These are phyloP conservation scores for Callinectes sapidus DNA, from an alignment of 2,888 invertebrate genomes.

Conservation along the genomic window DNA sequence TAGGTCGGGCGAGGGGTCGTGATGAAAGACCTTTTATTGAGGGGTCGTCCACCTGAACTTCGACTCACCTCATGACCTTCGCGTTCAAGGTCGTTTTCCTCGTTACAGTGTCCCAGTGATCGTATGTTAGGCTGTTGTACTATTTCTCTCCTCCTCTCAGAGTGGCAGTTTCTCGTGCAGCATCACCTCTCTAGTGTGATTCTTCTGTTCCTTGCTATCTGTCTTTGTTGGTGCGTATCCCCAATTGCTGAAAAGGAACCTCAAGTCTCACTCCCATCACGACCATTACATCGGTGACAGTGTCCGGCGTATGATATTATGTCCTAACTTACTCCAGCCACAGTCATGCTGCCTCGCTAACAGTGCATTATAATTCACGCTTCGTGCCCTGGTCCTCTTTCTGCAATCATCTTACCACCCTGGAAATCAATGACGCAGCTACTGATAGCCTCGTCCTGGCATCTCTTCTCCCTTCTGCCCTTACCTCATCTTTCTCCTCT, in stretches of 20 bases:
- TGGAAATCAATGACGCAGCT: conserved; percentile 12
- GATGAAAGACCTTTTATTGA: conserved; percentile 11
- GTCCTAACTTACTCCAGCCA: background rate
- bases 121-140: background rate
- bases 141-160: background rate
- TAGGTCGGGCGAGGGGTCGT: background rate
- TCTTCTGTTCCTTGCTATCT: background rate
- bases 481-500: background rate
- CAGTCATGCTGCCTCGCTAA: background rate
- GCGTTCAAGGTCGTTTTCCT: conserved; percentile 12
- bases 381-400: background rate
- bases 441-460: background rate
- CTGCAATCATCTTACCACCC: background rate
- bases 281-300: conserved; percentile 1
- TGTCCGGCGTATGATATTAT: background rate
- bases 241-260: background rate
- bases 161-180: background rate
- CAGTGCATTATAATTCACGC: conserved; percentile 1
- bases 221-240: background rate
- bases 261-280: background rate
- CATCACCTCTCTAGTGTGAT: background rate
- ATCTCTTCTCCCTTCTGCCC: background rate
- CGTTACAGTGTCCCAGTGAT: conserved; percentile 6
- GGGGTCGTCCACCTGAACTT: background rate
- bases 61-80: background rate